These are phyloP conservation scores for Sebastes baramenuke DNA, from an alignment of 2,797 vertebrate genomes.

Conservation along the genomic window DNA sequence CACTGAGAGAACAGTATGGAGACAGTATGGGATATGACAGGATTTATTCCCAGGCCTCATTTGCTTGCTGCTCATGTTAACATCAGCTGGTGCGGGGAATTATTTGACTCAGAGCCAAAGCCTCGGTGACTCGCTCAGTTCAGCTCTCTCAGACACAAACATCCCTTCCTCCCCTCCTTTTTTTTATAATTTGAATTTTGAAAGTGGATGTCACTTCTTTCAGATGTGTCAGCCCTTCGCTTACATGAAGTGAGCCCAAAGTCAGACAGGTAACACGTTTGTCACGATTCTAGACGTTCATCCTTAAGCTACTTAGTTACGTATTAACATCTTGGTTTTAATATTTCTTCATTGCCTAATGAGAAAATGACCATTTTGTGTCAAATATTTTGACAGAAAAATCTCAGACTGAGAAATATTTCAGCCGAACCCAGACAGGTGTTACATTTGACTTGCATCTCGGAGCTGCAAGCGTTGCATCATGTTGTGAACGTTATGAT, in stretches of 20 bases:
- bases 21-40: neutral
- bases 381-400: constrained; percentile 22
- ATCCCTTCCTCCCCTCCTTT: neutral
- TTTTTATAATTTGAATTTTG: neutral
- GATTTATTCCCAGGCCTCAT: constrained; percentile 25
- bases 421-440: constrained; percentile 16
- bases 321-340: neutral
- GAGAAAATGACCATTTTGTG: constrained; percentile 22
- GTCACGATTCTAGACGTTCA: constrained; percentile 6
- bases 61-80: constrained; percentile 42
- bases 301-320: constrained; percentile 14
- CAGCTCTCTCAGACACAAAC: constrained; percentile 1
- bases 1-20: neutral
- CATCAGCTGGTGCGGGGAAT: constrained; percentile 28
- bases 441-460: constrained; percentile 43
- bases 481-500: constrained; percentile 29
- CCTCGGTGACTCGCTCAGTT: neutral
- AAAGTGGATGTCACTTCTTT: neutral
- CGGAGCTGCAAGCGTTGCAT: constrained; percentile 47
- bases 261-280: constrained; percentile 18
- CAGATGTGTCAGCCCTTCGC: neutral
- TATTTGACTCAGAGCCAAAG: constrained; percentile 26
- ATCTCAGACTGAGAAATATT: constrained; percentile 5
- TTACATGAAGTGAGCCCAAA: neutral
- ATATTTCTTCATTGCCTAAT: neutral